Evolutionary conservation across 2,113 vertebrate genomes (phyloP).

Genomic region (Petrocephalus zakoni): DNA sequence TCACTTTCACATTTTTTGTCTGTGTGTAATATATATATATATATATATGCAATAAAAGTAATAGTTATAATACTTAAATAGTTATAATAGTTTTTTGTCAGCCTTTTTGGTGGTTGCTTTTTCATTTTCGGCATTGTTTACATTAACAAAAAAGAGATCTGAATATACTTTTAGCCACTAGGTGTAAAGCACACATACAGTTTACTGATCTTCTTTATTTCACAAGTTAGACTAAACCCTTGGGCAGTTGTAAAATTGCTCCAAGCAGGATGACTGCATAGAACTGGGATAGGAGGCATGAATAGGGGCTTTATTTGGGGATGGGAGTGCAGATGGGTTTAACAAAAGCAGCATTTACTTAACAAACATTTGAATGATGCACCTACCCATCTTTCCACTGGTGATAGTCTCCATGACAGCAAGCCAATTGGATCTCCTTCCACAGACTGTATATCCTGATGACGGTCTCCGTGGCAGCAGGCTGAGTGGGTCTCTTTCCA

Average conservation of each 20-base stretch:
- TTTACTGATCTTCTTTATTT: not conserved
- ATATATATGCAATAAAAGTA: too few species aligned
- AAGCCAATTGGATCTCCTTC: too few species aligned
- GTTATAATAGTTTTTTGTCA: too few species aligned
- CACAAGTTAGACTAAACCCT: not conserved
- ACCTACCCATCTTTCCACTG: too few species aligned
- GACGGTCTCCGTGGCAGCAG: not conserved
- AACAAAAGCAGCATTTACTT: not conserved
- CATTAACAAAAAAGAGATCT: not conserved
- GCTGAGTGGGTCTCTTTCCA: not conserved
- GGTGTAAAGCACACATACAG: not conserved
- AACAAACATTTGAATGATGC: too few species aligned
- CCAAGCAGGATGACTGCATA: not conserved
- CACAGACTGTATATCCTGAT: not conserved
- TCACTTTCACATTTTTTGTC: too few species aligned
- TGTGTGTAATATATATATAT: too few species aligned
- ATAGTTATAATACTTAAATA: too few species aligned
- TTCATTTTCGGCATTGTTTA: not conserved
- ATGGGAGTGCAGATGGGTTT: not conserved
- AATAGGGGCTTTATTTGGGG: not conserved
- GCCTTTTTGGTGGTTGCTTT: not conserved
- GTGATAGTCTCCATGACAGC: too few species aligned
- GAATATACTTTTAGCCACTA: not conserved
- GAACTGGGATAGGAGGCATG: not conserved
- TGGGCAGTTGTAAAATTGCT: not conserved